Conservation (phyloP, 35 echinoderm and acorn worm genomes). For the Ptychodera flava region DNA sequence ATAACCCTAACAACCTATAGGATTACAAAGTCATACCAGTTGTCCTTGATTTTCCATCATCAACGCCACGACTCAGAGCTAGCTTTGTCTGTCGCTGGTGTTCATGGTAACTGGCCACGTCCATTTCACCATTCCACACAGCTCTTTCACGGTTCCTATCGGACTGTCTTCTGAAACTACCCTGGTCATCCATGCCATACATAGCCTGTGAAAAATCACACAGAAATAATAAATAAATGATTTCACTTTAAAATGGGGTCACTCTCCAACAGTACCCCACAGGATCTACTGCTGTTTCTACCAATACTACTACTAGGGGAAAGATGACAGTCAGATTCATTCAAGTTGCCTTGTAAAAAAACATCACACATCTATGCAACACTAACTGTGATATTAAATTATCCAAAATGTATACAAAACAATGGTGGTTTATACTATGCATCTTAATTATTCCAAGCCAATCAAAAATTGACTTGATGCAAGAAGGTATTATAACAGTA, state of each 20-base stretch:
- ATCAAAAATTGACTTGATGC: too few species aligned
- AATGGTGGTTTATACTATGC: too few species aligned
- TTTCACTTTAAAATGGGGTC: too few species aligned
- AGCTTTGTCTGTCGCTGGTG: conserved; percentile 32
- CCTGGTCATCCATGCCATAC: conserved; percentile 71
- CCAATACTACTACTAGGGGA: not conserved
- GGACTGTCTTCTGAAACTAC: conserved; percentile 58
- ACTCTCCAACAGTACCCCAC: too few species aligned
- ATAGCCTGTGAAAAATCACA: conserved; percentile 27
- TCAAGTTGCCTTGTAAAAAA: not conserved
- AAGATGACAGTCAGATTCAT: not conserved
- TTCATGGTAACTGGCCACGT: conserved; percentile 56
- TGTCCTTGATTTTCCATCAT: conserved; percentile 57
- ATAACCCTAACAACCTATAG: too few species aligned
- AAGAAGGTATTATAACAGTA: too few species aligned
- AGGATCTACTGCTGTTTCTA: not conserved
- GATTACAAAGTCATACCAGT: conserved; percentile 30
- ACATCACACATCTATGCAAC: conserved; percentile 15
- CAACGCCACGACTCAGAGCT: conserved; percentile 42
- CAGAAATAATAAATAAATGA: not conserved
- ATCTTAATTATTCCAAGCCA: too few species aligned
- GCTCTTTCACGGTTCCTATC: conserved; percentile 50
- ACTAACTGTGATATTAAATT: conserved; percentile 1
- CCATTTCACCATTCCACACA: conserved; percentile 52
- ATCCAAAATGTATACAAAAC: too few species aligned